Evolutionary conservation across 53 echinoderm and acorn worm genomes (phyloP).

Genomic region (Echinometra lucunter): DNA sequence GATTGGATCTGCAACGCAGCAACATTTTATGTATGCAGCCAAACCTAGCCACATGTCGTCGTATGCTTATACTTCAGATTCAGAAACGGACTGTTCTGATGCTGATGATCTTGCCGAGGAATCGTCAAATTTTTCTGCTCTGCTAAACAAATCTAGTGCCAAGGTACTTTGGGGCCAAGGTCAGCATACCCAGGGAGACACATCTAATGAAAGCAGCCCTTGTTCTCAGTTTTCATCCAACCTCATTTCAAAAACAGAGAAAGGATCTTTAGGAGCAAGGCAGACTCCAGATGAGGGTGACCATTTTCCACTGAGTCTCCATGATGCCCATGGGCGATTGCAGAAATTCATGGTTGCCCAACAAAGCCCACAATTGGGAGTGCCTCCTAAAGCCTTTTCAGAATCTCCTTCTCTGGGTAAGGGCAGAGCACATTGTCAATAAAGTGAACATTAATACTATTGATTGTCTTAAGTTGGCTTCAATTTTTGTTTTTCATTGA

Average conservation of each 20-base stretch:
- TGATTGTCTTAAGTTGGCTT: no score
- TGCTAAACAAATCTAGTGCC: slow-evolving; percentile 35
- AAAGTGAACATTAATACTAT: neutral
- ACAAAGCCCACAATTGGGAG: slow-evolving; percentile 32
- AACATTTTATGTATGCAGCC: neutral
- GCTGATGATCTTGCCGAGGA: neutral
- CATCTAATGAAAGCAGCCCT: neutral
- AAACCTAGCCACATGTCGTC: neutral
- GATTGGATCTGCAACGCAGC: neutral
- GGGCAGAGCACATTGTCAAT: neutral
- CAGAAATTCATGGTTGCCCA: slow-evolving; percentile 49
- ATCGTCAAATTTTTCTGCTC: neutral
- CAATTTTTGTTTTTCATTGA: no score
- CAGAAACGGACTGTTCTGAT: slow-evolving; percentile 9
- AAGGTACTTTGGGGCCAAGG: slow-evolving; percentile 48
- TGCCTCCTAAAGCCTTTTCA: neutral
- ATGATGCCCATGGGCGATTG: slow-evolving; percentile 35
- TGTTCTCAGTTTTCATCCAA: neutral
- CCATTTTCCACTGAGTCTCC: slow-evolving; percentile 2
- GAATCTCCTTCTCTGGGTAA: slow-evolving; percentile 24
- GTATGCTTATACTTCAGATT: neutral
- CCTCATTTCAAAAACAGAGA: slow-evolving; percentile 10
- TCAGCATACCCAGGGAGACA: neutral
- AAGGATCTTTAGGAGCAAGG: neutral
- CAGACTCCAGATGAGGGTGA: neutral